Percentiles rank a stretch among this genome's conserved stretches.
Evolutionary conservation across 2,888 invertebrate species (phyloP).

Genomic region (Zygothrica quintamaculata): DNA sequence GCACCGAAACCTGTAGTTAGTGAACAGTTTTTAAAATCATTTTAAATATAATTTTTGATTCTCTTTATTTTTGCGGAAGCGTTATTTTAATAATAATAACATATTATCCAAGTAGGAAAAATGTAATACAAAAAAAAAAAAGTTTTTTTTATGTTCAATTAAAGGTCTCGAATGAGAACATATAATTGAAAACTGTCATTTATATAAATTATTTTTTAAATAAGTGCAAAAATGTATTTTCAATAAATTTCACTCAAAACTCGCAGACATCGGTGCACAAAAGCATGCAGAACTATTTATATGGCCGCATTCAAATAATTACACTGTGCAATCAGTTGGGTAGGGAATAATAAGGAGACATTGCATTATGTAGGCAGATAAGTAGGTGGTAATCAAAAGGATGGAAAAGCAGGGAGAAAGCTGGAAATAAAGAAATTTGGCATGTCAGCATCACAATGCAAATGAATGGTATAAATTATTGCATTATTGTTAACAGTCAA

Average conservation of each 20-base stretch:
- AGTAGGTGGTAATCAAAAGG: too few species aligned
- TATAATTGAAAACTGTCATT: constrained; percentile 37
- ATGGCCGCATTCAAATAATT: constrained; percentile 51
- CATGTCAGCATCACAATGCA: constrained; percentile 59
- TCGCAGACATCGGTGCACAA: constrained; percentile 25
- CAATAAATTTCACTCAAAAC: constrained; percentile 59
- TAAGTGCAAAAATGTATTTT: constrained; percentile 57
- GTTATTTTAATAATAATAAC: too few species aligned
- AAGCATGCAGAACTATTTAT: constrained; percentile 56
- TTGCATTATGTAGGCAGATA: background rate
- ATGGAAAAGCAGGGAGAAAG: too few species aligned
- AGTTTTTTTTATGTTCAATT: constrained; percentile 2
- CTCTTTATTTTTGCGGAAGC: too few species aligned
- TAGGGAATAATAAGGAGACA: too few species aligned
- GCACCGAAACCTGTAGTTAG: constrained; percentile 7
- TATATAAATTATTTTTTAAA: constrained; percentile 38
- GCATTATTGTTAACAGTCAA: constrained; percentile 63
- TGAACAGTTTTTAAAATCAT: background rate
- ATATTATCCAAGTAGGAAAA: too few species aligned
- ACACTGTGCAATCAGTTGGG: constrained; percentile 61
- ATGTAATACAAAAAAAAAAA: too few species aligned
- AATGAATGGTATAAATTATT: constrained; percentile 72
- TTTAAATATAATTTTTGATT: too few species aligned
- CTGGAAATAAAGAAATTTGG: constrained; percentile 8
- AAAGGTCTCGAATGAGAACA: constrained; percentile 8